phyloP scores from a whole-genome alignment of 2,797 vertebrate genomes.

The Sebastes minor region DNA sequence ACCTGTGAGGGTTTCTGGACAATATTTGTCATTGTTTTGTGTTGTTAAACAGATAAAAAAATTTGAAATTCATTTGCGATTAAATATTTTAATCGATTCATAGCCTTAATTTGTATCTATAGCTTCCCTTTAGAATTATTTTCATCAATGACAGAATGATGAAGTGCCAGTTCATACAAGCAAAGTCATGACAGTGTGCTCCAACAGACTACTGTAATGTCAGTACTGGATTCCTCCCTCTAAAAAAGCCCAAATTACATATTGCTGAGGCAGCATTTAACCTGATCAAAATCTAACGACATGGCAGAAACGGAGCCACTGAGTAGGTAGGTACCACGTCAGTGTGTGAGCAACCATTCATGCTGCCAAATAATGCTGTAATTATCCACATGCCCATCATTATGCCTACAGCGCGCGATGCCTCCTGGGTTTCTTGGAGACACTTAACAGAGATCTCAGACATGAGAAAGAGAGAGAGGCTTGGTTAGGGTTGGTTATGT shows the following conservation, averaged over 20 bases:
- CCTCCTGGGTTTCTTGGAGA: slow-evolving; percentile 44
- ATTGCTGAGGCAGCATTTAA: background rate
- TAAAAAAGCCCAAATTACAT: background rate
- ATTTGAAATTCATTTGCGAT: too few relatives aligned
- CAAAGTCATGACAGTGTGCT: background rate
- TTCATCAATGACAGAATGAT: background rate
- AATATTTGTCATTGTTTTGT: too few relatives aligned
- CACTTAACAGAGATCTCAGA: slow-evolving; percentile 46
- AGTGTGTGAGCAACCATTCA: slow-evolving; percentile 20
- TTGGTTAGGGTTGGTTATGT: slow-evolving; percentile 27
- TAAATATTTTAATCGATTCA: too few relatives aligned
- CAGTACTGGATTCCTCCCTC: background rate
- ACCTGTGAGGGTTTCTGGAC: too few relatives aligned
- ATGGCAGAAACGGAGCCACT: slow-evolving; percentile 17
- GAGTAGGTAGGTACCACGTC: slow-evolving; percentile 24
- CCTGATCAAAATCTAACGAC: slow-evolving; percentile 25
- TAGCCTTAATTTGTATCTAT: background rate
- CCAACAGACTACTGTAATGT: background rate
- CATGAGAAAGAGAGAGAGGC: slow-evolving; percentile 41
- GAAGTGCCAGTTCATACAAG: background rate
- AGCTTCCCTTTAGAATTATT: background rate
- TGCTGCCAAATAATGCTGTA: slow-evolving; percentile 35
- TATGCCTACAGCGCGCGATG: slow-evolving; percentile 23
- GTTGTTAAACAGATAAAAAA: too few relatives aligned
- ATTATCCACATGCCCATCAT: slow-evolving; percentile 53